Evolutionary conservation across 2,888 invertebrate species (phyloP).

Genomic region (Lasioglossum calceatum): DNA sequence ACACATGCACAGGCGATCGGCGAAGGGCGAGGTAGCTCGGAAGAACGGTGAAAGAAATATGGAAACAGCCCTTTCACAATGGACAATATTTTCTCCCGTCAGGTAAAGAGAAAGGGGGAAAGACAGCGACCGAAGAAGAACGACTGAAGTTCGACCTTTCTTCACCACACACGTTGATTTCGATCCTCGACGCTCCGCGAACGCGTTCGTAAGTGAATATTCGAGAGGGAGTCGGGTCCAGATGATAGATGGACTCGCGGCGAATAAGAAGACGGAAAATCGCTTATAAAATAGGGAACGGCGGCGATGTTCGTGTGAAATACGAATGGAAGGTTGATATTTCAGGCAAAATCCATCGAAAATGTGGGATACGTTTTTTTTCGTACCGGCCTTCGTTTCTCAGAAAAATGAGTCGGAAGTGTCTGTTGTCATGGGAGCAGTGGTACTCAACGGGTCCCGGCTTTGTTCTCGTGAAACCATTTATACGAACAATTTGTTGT

Average conservation of each 20-base stretch:
- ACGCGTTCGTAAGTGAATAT: slow-evolving; percentile 12
- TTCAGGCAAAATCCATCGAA: not conserved
- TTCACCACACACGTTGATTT: slow-evolving; percentile 9
- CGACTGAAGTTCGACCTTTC: slow-evolving; percentile 21
- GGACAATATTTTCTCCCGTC: slow-evolving; percentile 8
- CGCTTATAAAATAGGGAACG: not conserved
- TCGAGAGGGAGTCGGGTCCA: not conserved
- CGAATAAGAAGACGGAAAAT: not conserved
- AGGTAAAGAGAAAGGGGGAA: not conserved
- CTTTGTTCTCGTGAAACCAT: not conserved
- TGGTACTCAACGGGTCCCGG: not conserved
- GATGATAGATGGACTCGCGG: not conserved
- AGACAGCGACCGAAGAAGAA: not conserved
- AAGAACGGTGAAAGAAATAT: slow-evolving; percentile 10
- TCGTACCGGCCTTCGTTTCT: not conserved
- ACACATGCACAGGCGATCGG: not conserved
- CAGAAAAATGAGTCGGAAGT: not conserved
- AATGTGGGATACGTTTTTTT: not conserved
- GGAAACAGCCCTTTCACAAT: slow-evolving; percentile 17
- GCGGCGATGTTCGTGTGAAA: not conserved
- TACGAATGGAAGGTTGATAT: not conserved
- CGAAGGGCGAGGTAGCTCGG: not conserved
- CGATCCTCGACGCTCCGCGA: slow-evolving; percentile 8
- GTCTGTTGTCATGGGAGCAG: not conserved
- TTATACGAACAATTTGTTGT: not conserved